Evolutionary conservation across 1,140 invertebrate species (phyloP).

Genomic region (Drosophila busckii): DNA sequence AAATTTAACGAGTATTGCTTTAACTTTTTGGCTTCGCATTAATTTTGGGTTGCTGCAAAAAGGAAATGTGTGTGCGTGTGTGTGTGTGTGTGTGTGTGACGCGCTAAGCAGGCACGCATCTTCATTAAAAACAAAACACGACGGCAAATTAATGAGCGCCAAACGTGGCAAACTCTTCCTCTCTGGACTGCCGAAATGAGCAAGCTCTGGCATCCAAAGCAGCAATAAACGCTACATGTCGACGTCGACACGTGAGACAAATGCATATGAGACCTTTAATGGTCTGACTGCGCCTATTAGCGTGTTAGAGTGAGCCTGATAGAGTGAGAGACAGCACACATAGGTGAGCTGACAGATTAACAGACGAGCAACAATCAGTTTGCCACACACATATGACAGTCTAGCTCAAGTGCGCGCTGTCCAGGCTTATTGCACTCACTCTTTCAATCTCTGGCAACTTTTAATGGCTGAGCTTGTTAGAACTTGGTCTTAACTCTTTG

Average conservation of each 20-base stretch:
- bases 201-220: constrained; percentile 62
- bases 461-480: constrained; percentile 1
- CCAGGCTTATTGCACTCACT: neutral
- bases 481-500: constrained; percentile 12
- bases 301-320: too few relatives aligned
- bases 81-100: constrained; percentile 7
- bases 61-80: neutral
- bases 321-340: constrained; percentile 17
- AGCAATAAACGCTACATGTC: too few relatives aligned
- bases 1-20: constrained; percentile 49
- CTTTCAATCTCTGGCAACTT: constrained; percentile 9
- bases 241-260: constrained; percentile 63
- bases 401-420: too few relatives aligned
- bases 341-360: constrained; percentile 1
- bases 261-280: constrained; percentile 64
- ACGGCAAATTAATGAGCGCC: constrained; percentile 65
- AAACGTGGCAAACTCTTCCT: constrained; percentile 37
- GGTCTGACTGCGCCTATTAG: constrained; percentile 44
- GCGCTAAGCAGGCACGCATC: constrained; percentile 40
- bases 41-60: constrained; percentile 47
- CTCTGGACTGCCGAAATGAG: constrained; percentile 9
- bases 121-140: constrained; percentile 72
- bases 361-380: constrained; percentile 10
- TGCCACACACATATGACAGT: too few relatives aligned
- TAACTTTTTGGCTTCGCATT: constrained; percentile 69